Percentiles rank a stretch among this genome's conserved stretches.
Evolutionary conservation across 1,140 invertebrate genomes (phyloP).

Genomic region (Lepidostoma basale): DNA sequence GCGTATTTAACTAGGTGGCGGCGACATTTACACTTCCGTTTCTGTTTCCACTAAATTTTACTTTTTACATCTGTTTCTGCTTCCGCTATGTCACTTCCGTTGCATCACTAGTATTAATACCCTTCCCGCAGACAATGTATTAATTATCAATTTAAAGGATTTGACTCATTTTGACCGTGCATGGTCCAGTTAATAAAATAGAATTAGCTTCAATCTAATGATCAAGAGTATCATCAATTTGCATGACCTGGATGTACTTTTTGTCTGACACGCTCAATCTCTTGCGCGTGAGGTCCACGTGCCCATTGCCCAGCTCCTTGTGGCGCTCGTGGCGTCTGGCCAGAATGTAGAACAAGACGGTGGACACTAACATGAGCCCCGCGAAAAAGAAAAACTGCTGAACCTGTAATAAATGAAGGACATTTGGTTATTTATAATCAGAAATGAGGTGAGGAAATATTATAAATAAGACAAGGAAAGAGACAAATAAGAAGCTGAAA

Average conservation of each 20-base stretch:
- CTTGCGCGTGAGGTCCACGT: slow-evolving; percentile 32
- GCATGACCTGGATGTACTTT: slow-evolving; percentile 52
- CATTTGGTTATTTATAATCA: no score
- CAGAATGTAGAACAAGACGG: slow-evolving; percentile 51
- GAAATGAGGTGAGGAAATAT: no score
- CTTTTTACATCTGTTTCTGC: not conserved
- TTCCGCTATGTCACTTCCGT: not conserved
- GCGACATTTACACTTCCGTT: no score
- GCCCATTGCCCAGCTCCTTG: slow-evolving; percentile 6
- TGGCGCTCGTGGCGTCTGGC: slow-evolving; percentile 49
- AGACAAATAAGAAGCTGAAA: no score
- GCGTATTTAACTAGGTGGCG: no score
- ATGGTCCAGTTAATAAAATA: no score
- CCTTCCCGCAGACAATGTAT: no score
- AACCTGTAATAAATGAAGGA: slow-evolving; percentile 47
- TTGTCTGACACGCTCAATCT: slow-evolving; percentile 48
- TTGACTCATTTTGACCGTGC: no score
- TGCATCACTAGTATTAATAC: not conserved
- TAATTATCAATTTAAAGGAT: no score
- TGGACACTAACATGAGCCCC: slow-evolving; percentile 51
- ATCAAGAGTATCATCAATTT: slow-evolving; percentile 51
- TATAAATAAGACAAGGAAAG: no score
- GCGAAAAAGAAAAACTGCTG: slow-evolving; percentile 56
- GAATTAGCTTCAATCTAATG: slow-evolving; percentile 40
- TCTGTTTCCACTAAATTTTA: no score